Base-by-base conservation (phyloP, 2,888 invertebrate species). In the Melieria crassipennis region DNA sequence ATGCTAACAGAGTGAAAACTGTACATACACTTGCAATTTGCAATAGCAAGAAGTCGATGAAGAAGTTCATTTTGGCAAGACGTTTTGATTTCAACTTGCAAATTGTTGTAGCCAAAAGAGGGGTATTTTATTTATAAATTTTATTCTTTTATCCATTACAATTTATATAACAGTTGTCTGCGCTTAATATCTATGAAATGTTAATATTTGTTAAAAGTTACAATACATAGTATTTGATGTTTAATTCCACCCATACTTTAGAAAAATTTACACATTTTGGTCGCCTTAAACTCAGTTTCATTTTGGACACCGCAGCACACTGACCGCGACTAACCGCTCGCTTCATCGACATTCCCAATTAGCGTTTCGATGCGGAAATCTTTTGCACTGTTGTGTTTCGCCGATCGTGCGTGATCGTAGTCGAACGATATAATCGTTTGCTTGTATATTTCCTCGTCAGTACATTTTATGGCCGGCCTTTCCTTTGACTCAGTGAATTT, bases 311-410 rank as follows among this genome's bases (percentile, higher is more conserved):
- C 30, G 30, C 30, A 30, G 30, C 30, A 30, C 30, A 30, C 30
- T 30, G 30, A 30, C 30, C 30, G 30, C 30, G 30, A 30, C 65
- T 73, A 75, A 56, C 70, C 75, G 46, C 80, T 82, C 71, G 79
- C 73, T 67, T 84, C 84, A 4, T 85, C 79, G 57, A 80, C 81
- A 65, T 80, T 78, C 1, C 87, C 87, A 72, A 87, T 87, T 70
- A 87, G 76, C 5, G 87, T 86, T 76, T 87, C 87, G 75, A 87
- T 87, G 73, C 87, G 87, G 75, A 87, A 87, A 71, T 86, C 87
- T 75, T 85, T 86, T 46, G 86, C 81, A 72, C 80, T 84, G 16
- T 80, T 83, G 63, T 82, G 83, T 69, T 83, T 81, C 57, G 78
- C 79, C 67, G 79, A 77, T 50, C 81, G 82, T 56, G 73, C 77